A percentile compares a stretch with the other conserved stretches of the same genome.
Evolutionary conservation across 2,113 vertebrate species (phyloP).

Genomic region (Saccopteryx bilineata): DNA sequence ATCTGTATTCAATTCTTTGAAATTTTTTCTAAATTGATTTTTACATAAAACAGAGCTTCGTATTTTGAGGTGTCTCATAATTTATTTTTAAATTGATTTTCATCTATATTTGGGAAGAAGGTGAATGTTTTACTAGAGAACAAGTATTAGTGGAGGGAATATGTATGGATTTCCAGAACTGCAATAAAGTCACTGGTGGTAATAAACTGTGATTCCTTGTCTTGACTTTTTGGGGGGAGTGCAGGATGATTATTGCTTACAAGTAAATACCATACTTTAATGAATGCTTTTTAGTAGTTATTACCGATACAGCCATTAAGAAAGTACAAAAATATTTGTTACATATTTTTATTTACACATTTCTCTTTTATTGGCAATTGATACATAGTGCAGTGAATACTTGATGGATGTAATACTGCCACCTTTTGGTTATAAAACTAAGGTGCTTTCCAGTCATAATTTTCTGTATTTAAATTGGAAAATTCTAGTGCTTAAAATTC

Average conservation of each 20-base stretch:
- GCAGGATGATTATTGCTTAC: background rate
- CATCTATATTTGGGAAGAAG: constrained; percentile 48
- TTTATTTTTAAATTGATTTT: constrained; percentile 20
- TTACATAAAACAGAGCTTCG: background rate
- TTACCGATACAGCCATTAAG: constrained; percentile 56
- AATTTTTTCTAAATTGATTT: constrained; percentile 20
- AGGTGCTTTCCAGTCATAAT: constrained; percentile 63
- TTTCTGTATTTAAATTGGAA: constrained; percentile 55
- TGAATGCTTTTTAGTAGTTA: constrained; percentile 47
- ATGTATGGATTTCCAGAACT: background rate
- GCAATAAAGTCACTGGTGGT: constrained; percentile 9
- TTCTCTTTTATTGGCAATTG: constrained; percentile 63
- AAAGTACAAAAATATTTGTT: constrained; percentile 58
- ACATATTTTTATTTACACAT: constrained; percentile 66
- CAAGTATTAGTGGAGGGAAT: constrained; percentile 36
- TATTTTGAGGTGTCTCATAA: background rate
- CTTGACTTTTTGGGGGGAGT: background rate
- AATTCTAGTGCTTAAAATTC: constrained; percentile 64
- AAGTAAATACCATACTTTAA: constrained; percentile 60
- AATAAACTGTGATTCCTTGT: constrained; percentile 47
- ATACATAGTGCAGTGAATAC: constrained; percentile 21
- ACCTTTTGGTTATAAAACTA: constrained; percentile 81
- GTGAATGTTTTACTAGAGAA: constrained; percentile 50
- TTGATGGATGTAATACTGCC: constrained; percentile 78
- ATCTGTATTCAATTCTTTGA: background rate